Base-by-base conservation (phyloP, 2,797 vertebrate genomes). In the Clarias laeviceps region DNA sequence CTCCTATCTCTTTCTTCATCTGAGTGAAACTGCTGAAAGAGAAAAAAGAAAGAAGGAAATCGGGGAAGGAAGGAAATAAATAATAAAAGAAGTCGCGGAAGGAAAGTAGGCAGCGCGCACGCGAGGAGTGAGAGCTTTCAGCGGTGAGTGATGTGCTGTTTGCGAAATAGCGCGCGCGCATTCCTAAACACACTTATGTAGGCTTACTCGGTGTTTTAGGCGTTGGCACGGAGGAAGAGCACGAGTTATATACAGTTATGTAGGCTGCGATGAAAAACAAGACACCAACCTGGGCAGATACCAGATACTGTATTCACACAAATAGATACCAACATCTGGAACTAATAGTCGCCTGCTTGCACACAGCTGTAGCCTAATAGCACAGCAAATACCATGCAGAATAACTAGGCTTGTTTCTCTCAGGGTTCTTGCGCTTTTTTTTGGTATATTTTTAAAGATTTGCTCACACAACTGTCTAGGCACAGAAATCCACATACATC, bases 101-200 rank as follows among this genome's bases (percentile, higher is more conserved):
- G 84, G 74, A 85, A 86, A 86, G 74, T 85, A 45, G 32, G 57
- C 76, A 78, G 76, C 57, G 56, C 32, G 76, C 57, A 32, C 50
- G 77, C 18, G 27, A 80, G n/a, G 65, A 70, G 27, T 73, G 27
- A 73, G 57, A 73, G 57, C 54, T 82, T 83, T 61, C 66, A 85
- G 57, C 59, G 87, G 88, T 89, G 85, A 88, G 88, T 85, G 76
- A 65, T 37, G 20, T 40, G 29, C 34, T 61, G 70, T 32, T 61
- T 54, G 27, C 65, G 0, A 61, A 62, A 57, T 14, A 37, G 32
- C 61, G n/a, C 17, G 27, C n/a, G 32, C 64, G 40, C 78, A 64
- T 50, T 22, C 37, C 64, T 11, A 64, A 50, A 22, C 22, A 59
- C 4, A n/a, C 20, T 50, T 61, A 8, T 37, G 20, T 34, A 59